phyloP scores from a whole-genome alignment of 92 coral and sea anemone genomes.

The Pocillopora grandis region DNA sequence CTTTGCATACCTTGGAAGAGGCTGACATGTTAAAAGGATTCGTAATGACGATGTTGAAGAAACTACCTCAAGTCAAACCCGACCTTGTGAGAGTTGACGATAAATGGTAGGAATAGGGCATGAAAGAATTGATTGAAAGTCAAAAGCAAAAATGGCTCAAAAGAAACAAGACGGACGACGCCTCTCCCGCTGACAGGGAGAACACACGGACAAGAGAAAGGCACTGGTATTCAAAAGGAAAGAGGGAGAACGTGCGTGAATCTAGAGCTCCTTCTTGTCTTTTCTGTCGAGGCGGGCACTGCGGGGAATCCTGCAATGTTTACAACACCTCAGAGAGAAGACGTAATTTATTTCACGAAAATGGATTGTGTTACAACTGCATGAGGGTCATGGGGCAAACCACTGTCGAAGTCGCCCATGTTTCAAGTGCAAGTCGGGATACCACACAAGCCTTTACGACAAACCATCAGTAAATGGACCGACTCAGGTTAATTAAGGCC shows the following conservation, averaged over 20 bases:
- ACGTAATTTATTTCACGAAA: no score
- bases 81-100: constrained; percentile 1
- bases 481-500: not conserved
- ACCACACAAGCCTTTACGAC: constrained; percentile 15
- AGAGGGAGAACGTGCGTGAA: constrained; percentile 1
- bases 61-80: constrained; percentile 55
- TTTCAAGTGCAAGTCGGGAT: not conserved
- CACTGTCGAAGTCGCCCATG: not conserved
- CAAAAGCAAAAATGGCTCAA: no score
- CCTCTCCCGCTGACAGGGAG: not conserved
- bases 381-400: not conserved
- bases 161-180: not conserved
- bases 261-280: not conserved
- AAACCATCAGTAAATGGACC: not conserved
- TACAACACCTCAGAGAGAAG: no score
- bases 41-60: constrained; percentile 48
- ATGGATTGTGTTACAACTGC: no score
- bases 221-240: constrained; percentile 2
- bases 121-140: no score
- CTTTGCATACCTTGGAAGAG: constrained; percentile 29
- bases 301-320: no score
- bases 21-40: constrained; percentile 51
- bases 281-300: no score
- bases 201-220: not conserved
- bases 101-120: no score